Evolutionary conservation across 37 sponge, comb jelly and placozoan genomes (phyloP).

Genomic region (Theonella swinhoei): DNA sequence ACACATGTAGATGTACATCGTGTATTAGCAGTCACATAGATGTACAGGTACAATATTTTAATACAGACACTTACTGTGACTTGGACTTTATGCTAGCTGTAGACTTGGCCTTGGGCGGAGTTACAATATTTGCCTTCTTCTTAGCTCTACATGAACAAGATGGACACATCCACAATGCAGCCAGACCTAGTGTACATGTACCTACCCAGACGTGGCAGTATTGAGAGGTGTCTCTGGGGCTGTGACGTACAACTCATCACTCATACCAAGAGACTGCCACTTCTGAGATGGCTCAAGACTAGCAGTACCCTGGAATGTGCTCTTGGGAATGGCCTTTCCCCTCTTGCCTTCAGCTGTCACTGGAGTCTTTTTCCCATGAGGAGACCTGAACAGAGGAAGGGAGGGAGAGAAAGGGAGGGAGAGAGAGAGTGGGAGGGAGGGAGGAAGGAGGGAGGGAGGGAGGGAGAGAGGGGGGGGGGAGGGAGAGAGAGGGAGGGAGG

Average conservation of each 20-base stretch:
- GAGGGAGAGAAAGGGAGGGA: background rate
- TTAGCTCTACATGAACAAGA: background rate
- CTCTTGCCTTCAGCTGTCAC: constrained; percentile 12
- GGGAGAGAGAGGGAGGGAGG: constrained; percentile 5
- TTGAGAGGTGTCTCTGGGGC: constrained; percentile 43
- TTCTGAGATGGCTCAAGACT: constrained; percentile 55
- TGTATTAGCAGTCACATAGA: background rate
- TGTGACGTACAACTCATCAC: constrained; percentile 22
- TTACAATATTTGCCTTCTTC: background rate
- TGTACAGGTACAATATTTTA: too few relatives aligned
- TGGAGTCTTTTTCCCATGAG: constrained; percentile 19
- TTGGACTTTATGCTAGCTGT: constrained; percentile 42
- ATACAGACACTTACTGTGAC: constrained; percentile 29
- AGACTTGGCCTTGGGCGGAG: constrained; percentile 2
- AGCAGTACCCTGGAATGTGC: background rate
- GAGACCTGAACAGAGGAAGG: background rate
- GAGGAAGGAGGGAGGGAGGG: background rate
- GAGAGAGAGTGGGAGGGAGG: background rate
- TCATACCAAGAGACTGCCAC: constrained; percentile 53
- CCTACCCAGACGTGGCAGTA: background rate
- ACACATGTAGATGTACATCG: background rate
- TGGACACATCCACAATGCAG: background rate
- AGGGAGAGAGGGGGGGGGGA: background rate
- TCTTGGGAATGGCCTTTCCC: constrained; percentile 19
- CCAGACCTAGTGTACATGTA: background rate